Percentiles rank a stretch among this genome's conserved stretches.
Conservation (phyloP, 1,140 invertebrate genomes). For the Macrosteles quadrilineatus region DNA sequence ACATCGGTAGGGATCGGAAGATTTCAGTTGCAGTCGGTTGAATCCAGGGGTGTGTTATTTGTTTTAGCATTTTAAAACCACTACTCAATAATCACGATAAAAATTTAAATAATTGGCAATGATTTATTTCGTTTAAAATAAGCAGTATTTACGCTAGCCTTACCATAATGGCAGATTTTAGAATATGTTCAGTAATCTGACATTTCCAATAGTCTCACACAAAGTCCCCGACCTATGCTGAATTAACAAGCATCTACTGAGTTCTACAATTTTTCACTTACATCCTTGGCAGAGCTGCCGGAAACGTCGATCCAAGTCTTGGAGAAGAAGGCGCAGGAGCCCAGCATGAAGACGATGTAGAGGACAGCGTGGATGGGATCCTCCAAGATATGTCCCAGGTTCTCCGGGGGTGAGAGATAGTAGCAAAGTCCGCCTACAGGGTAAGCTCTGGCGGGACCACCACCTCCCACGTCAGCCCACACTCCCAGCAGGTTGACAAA, state of each 20-base stretch:
- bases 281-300: slow-evolving; percentile 99
- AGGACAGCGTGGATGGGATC: slow-evolving; percentile 97
- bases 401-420: slow-evolving; percentile 98
- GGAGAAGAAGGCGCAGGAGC: slow-evolving; percentile 99
- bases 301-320: slow-evolving; percentile 99
- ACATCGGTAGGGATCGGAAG: no score
- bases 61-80: no score
- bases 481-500: slow-evolving; percentile 98
- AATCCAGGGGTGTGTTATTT: no score
- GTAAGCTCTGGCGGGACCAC: slow-evolving; percentile 93
- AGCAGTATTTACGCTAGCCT: no score
- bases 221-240: not conserved
- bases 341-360: slow-evolving; percentile 99
- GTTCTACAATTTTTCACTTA: slow-evolving; percentile 69
- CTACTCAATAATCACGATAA: no score
- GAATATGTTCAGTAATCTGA: no score
- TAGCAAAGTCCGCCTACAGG: slow-evolving; percentile 98
- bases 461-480: slow-evolving; percentile 97
- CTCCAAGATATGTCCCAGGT: slow-evolving; percentile 90
- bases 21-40: no score
- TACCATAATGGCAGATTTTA: no score
- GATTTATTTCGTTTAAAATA: no score
- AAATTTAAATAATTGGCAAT: no score
- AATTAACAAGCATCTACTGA: slow-evolving; percentile 14
- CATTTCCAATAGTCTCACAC: no score